Evolutionary conservation across 2,797 vertebrate genomes (phyloP).

Genomic region (Myiotriccus ornatus): DNA sequence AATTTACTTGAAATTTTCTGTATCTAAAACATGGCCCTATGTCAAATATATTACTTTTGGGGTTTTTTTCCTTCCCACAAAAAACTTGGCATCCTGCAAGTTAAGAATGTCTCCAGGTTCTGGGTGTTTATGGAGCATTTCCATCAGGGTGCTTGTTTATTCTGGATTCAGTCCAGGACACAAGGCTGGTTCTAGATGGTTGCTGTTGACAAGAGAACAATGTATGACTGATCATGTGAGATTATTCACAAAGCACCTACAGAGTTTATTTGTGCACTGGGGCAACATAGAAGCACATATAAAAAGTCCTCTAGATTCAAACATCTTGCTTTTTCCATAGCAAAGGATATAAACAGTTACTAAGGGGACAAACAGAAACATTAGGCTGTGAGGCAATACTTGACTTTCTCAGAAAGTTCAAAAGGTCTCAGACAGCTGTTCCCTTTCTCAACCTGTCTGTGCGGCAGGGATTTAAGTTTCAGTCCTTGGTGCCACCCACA

Average conservation of each 20-base stretch:
- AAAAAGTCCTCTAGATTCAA: constrained; percentile 13
- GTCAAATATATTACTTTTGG: background rate
- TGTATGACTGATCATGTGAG: constrained; percentile 55
- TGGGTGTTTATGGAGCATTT: constrained; percentile 62
- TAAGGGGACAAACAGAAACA: constrained; percentile 50
- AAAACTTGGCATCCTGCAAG: constrained; percentile 36
- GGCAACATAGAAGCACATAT: constrained; percentile 5
- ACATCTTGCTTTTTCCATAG: constrained; percentile 22
- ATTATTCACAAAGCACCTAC: constrained; percentile 62
- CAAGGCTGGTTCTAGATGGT: constrained; percentile 53
- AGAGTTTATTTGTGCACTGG: constrained; percentile 51
- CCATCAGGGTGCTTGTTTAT: constrained; percentile 67
- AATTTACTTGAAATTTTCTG: constrained; percentile 27
- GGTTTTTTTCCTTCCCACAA: background rate
- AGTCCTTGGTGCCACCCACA: background rate
- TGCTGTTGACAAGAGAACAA: constrained; percentile 70
- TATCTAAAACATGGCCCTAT: background rate
- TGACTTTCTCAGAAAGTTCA: constrained; percentile 58
- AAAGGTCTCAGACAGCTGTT: constrained; percentile 45
- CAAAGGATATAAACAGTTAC: constrained; percentile 26
- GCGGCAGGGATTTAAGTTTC: background rate
- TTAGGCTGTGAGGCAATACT: constrained; percentile 18
- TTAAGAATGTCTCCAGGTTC: constrained; percentile 58
- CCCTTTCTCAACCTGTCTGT: constrained; percentile 14
- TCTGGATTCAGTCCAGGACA: constrained; percentile 66